Evolutionary conservation across 2,113 vertebrate species (phyloP).

Genomic region (Apodemus sylvaticus): DNA sequence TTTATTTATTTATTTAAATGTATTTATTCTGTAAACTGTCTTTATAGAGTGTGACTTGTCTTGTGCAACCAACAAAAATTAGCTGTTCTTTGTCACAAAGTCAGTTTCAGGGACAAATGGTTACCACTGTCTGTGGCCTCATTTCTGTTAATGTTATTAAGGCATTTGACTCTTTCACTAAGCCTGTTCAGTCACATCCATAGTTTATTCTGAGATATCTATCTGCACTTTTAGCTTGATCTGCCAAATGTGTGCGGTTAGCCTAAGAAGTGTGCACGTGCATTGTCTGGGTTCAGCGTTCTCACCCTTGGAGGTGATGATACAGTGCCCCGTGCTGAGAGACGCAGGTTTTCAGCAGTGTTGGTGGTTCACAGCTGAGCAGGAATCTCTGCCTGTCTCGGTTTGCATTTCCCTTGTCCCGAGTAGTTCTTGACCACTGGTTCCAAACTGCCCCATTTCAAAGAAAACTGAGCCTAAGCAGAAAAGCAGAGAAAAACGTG

Average conservation of each 20-base stretch:
- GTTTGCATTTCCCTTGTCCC: constrained; percentile 40
- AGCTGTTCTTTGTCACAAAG: constrained; percentile 22
- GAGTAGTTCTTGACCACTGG: constrained; percentile 20
- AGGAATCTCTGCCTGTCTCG: constrained; percentile 13
- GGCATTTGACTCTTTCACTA: not conserved
- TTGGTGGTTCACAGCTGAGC: not conserved
- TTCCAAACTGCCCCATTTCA: not conserved
- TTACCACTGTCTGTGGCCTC: not conserved
- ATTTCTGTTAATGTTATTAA: not conserved
- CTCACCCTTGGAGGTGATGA: constrained; percentile 17
- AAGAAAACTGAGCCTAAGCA: not conserved
- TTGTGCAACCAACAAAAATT: not conserved
- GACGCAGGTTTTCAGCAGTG: constrained; percentile 20
- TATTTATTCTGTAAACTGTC: not conserved
- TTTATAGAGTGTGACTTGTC: not conserved
- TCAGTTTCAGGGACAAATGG: constrained; percentile 34
- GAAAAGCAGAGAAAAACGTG: constrained; percentile 34
- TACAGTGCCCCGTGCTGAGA: not conserved
- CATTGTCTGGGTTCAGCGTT: constrained; percentile 22
- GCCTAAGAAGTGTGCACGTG: constrained; percentile 16
- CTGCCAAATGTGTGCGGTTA: constrained; percentile 50
- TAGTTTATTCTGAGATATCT: constrained; percentile 1
- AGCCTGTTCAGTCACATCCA: constrained; percentile 9
- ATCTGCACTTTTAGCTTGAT: constrained; percentile 15
- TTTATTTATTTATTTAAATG: not conserved